Base-by-base conservation (phyloP, 1,140 invertebrate species). In the Drosophila biarmipes region DNA sequence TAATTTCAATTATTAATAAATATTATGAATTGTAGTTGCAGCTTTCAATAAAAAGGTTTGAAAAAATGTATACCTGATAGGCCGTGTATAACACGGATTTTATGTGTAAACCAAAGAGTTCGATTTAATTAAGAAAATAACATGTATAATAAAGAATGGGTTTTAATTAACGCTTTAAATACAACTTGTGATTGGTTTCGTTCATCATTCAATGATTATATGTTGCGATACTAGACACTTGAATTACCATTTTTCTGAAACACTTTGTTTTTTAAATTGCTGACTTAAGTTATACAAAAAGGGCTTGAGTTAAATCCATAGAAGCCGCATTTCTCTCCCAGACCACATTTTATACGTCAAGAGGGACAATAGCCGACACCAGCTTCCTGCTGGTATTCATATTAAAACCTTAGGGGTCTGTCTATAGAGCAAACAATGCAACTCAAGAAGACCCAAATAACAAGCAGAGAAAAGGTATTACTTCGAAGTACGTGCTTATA, bases 341-440 rank as follows among this genome's bases (percentile, higher is more conserved):
- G 24, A 11, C 2, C 1, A 10, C 15, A 14, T 31, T 29, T 42
- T 15, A 19, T 29, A 54, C 24, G 38, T 46, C 14, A 37, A 19
- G 14, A 29, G 49, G 57, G 62, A 66, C 62, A 49, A 63, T 49
- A 43, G 7, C 19, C 62, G 24, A 49, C 55, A 43, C 31, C 2
- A 57, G 63, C 62, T 61, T 78, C 63, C 74, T 59, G 45, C 55
- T 15, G 24, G 7, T 29, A 64, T 76, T 77, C 85, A 77, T 85
- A 67, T 73, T 80, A 43, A 63, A 74, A 75, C 51, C 78, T 63
- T 74, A 54, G 42, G 68, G 73, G 68, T 24, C 24, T 68, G 67
- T 77, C 63, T 58, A 49, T 55, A 55, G 69, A 43, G 57, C 77
- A 48, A 86, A 87, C 82, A 87, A 81, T 86, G 80, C 55, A 51